These are phyloP conservation scores for cattle (Bos taurus) DNA, from an alignment of 2,113 vertebrate genomes.

Conservation along the genomic window DNA sequence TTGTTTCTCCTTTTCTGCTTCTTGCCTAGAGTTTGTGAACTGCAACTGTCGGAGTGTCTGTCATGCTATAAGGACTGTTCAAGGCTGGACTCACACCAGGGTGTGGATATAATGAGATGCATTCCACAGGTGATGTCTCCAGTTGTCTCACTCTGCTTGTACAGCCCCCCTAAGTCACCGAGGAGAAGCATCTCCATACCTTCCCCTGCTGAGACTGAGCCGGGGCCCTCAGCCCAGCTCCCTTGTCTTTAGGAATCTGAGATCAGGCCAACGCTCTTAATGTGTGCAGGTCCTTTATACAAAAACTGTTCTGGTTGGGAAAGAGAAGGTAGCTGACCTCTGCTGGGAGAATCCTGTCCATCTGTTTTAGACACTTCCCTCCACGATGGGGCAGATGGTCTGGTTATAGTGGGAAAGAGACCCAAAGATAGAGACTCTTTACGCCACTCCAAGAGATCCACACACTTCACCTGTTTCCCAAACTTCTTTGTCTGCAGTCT, in stretches of 20 bases:
- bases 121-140: background rate
- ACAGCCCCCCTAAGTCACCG: background rate
- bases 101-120: background rate
- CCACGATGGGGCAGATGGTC: background rate
- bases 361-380: background rate
- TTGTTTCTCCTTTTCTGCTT: background rate
- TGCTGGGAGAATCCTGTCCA: background rate
- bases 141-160: background rate
- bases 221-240: background rate
- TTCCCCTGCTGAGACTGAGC: background rate
- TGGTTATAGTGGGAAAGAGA: background rate
- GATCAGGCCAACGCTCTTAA: background rate
- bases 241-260: background rate
- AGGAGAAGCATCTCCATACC: rapidly evolving
- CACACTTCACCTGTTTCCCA: background rate
- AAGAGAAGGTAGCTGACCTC: background rate
- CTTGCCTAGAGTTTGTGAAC: background rate
- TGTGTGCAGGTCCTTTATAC: background rate
- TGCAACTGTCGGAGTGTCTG: background rate
- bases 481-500: background rate
- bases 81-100: background rate
- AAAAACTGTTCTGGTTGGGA: background rate
- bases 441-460: background rate
- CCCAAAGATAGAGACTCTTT: background rate
- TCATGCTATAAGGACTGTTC: background rate